Evolutionary conservation across 1,140 invertebrate species (phyloP), one percentile per base, ranked within the genome.

Genomic region (Chlorops oryzae): DNA sequence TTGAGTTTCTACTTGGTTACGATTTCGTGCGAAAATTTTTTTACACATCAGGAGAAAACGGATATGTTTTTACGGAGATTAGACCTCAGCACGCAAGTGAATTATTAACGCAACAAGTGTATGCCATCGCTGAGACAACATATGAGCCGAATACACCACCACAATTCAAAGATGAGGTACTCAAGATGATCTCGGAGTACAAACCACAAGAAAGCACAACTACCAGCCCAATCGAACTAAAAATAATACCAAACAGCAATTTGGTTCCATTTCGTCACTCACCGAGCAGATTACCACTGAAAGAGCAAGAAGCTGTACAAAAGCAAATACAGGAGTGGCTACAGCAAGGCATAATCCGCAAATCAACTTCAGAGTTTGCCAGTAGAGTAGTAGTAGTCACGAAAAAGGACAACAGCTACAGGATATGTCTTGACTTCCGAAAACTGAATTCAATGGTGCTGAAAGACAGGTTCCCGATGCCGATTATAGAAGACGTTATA

Each of bases 361-460:
- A 51, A 13, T 54, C 48, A n/a, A 32, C 13, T 6, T 60, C 49
- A 10, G 42, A 50, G 20, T 34, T 53, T 13, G 60, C 62, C 5
- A 70, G 64, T 35, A 56, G 55, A 20, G 53, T 63, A 6, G 58
- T 69, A 4, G 15, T 61, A 27, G 64, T 62, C 0, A 62, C 51
- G 21, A 60, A 65, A 28, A 65, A 63, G 43, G 57, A 62, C 49
- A 54, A 51, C 5, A 32, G 46, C 3, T n/a, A 44, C 1, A 20
- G 61, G 21, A 22, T 63, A 4, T 62, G 58, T 46, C 39, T 68
- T 13, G 62, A 62, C 35, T 65, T 51, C 42, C 22, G 62, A 20
- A 22, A 47, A 5, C 41, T 67, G 10, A 65, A 67, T 41, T 42
- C 17, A 27, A 47, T 57, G 18, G 55, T 57, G 1, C 10, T 53